Conservation (phyloP, 1,140 invertebrate genomes). For the Trichonephila inaurata region DNA sequence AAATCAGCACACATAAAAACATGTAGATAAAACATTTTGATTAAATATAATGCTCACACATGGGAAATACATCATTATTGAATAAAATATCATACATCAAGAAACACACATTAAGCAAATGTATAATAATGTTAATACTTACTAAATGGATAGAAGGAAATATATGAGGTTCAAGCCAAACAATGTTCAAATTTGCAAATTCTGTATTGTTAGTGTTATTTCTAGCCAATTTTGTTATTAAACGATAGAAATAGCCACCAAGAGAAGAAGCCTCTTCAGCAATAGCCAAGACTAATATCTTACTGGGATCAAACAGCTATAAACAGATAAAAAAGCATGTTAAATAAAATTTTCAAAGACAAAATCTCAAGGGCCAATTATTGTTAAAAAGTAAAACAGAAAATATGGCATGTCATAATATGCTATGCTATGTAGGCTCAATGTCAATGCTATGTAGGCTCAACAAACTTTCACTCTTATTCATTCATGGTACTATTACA, state of each 20-base stretch:
- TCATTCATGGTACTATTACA: too few relatives aligned
- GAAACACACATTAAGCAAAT: not conserved
- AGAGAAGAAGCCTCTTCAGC: slow-evolving; percentile 73
- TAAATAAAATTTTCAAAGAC: not conserved
- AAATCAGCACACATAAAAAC: too few relatives aligned
- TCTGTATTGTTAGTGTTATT: slow-evolving; percentile 74
- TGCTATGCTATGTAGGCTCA: too few relatives aligned
- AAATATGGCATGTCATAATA: too few relatives aligned
- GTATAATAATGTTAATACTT: not conserved
- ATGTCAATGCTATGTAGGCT: too few relatives aligned
- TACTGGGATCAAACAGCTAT: slow-evolving; percentile 71
- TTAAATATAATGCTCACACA: too few relatives aligned
- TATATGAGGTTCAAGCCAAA: slow-evolving; percentile 77
- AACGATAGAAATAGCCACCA: slow-evolving; percentile 77
- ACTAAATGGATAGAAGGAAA: slow-evolving; percentile 76
- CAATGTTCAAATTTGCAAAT: slow-evolving; percentile 72
- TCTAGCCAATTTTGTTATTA: slow-evolving; percentile 76
- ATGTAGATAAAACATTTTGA: too few relatives aligned
- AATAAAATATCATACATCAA: not conserved
- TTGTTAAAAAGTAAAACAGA: too few relatives aligned
- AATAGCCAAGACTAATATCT: slow-evolving; percentile 71
- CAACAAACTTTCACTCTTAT: too few relatives aligned
- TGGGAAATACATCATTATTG: too few relatives aligned
- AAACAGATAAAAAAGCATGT: not conserved
- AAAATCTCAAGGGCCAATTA: too few relatives aligned